Evolutionary conservation across 2,113 vertebrate genomes (phyloP).

Genomic region (Tetrax tetrax): DNA sequence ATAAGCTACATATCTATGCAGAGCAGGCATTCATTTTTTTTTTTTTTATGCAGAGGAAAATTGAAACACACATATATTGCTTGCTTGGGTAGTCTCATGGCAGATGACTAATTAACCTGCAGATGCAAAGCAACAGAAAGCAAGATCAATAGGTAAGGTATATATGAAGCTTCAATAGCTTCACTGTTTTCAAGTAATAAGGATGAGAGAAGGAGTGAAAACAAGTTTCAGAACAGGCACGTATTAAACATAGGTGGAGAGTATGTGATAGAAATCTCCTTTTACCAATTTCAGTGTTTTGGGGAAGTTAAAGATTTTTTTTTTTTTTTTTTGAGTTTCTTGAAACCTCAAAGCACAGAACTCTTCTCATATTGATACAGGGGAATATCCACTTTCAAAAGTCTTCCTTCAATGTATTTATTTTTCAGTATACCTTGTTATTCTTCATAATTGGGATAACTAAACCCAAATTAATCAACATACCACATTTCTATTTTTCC

Average conservation of each 20-base stretch:
- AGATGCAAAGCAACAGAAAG: not conserved
- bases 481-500: not conserved
- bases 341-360: not conserved
- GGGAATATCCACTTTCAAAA: not conserved
- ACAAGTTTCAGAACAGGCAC: not conserved
- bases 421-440: not conserved
- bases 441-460: not conserved
- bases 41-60: not conserved
- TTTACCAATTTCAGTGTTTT: not conserved
- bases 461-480: not conserved
- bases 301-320: not conserved
- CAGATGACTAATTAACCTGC: not conserved
- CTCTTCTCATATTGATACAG: not conserved
- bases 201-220: not conserved
- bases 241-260: not conserved
- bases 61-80: not conserved
- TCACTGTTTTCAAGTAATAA: not conserved
- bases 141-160: not conserved
- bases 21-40: not conserved
- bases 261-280: not conserved
- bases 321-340: not conserved
- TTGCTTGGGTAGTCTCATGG: not conserved
- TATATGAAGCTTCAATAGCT: not conserved
- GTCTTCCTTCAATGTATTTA: not conserved
- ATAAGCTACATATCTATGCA: not conserved